Evolutionary conservation across 1,140 invertebrate species (phyloP), one percentile per base, ranked within the genome.

Genomic region (Drosophila ambigua): DNA sequence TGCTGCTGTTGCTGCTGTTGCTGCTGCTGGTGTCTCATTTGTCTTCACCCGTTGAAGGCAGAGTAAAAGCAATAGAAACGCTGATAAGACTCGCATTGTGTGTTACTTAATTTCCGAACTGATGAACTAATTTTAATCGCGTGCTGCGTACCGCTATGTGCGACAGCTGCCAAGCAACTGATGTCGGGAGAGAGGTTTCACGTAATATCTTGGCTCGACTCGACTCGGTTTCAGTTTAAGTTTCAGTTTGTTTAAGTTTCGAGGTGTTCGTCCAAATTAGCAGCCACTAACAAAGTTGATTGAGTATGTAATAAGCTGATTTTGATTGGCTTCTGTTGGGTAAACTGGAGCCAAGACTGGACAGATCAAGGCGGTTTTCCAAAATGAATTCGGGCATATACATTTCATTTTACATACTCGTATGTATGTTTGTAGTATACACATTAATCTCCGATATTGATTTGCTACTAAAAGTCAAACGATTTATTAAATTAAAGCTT

Each of bases 31-130:
- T 61, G 68, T 65, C 24, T 9, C 50, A 46, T 51, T 51, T 20
- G 83, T 61, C 55, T 62, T 63, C 60, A 51, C 59, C 65, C 66
- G 51, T 53, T 49, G 44, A 6, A 63, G 58, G 52, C 76, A 71
- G 16, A 75, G 48, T 51, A 78, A 55, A 55, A 88, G 61, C 67
- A 65, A 63, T 53, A 82, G 43, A 66, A 58, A 43, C n/a, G 68
- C 73, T 90, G 84, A 80, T 83, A 90, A 85, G 68, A 50, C 45
- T 45, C 64, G 39, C 82, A 85, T 85, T 46, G 57, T 57, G 53
- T 11, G 59, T 64, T 73, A 45, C 64, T 44, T 26, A 69, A 69
- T 31, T 69, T 41, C 35, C 67, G 48, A 52, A 66, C 35, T 53
- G 7, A 61, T 28, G 45, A 41, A 39, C 39, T 16, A 45, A 8